Evolutionary conservation across 2,888 invertebrate genomes (phyloP).

Genomic region (Drosophila limbata): DNA sequence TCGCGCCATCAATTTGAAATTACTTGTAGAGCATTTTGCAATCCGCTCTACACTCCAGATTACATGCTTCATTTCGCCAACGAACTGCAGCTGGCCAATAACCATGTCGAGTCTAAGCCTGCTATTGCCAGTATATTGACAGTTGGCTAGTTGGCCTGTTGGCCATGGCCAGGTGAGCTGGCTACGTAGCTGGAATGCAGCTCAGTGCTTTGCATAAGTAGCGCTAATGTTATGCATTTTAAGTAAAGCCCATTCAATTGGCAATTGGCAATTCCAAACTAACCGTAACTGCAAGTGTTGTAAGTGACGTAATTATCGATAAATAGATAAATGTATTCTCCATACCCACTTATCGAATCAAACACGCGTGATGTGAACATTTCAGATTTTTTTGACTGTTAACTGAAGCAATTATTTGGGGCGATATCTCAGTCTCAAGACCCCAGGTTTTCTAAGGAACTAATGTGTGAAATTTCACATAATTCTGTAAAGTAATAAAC

Average conservation of each 20-base stretch:
- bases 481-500: background rate
- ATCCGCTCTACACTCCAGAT: slow-evolving; percentile 58
- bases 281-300: slow-evolving; percentile 42
- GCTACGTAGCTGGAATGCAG: slow-evolving; percentile 46
- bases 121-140: background rate
- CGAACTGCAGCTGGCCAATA: slow-evolving; percentile 43
- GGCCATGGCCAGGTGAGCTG: slow-evolving; percentile 26
- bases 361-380: slow-evolving; percentile 33
- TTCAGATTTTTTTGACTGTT: background rate
- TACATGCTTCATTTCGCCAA: slow-evolving; percentile 75
- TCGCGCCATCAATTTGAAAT: slow-evolving; percentile 82
- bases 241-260: slow-evolving; percentile 48
- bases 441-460: background rate
- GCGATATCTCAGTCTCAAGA: background rate
- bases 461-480: background rate
- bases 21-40: slow-evolving; percentile 65
- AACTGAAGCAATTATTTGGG: background rate
- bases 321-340: slow-evolving; percentile 48
- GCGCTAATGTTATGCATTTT: slow-evolving; percentile 73
- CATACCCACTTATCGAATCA: slow-evolving; percentile 43
- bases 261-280: slow-evolving; percentile 37
- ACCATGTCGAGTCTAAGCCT: background rate
- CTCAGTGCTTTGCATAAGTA: slow-evolving; percentile 65
- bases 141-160: slow-evolving; percentile 3
- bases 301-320: slow-evolving; percentile 64